phyloP scores from a whole-genome alignment of 2,797 vertebrate species.

The Sebastes goodei region DNA sequence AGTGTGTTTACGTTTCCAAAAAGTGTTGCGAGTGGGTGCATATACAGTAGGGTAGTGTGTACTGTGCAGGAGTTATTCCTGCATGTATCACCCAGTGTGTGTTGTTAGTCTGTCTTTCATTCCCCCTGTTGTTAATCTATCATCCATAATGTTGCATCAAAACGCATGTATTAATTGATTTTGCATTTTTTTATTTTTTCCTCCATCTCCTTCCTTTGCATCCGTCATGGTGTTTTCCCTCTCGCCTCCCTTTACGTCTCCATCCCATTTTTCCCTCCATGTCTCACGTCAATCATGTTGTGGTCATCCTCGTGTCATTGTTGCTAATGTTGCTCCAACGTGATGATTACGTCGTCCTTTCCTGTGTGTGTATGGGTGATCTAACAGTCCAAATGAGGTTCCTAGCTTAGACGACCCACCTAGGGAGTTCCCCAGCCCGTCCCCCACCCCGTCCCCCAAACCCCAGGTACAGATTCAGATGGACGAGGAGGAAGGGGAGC shows the following conservation, averaged over 20 bases:
- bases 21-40: not conserved
- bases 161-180: constrained; percentile 15
- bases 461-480: constrained; percentile 50
- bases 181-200: constrained; percentile 22
- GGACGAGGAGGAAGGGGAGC: constrained; percentile 42
- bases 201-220: constrained; percentile 21
- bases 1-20: not conserved
- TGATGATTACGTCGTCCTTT: constrained; percentile 1
- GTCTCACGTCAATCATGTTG: not conserved
- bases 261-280: not conserved
- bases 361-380: constrained; percentile 12
- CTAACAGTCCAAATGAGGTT: constrained; percentile 52
- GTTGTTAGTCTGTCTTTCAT: not conserved
- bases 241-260: not conserved
- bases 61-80: not conserved
- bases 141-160: constrained; percentile 8
- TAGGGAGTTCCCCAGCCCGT: constrained; percentile 19
- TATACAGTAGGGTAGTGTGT: not conserved
- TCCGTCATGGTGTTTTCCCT: constrained; percentile 5
- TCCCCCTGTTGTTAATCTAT: not conserved
- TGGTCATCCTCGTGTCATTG: not conserved
- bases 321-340: not conserved
- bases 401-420: constrained; percentile 49
- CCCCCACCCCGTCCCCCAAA: constrained; percentile 26
- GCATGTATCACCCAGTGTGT: not conserved